Percentiles rank a stretch among this genome's conserved stretches.
Evolutionary conservation across 2,888 invertebrate species (phyloP).

Genomic region (Harmothoe impar): DNA sequence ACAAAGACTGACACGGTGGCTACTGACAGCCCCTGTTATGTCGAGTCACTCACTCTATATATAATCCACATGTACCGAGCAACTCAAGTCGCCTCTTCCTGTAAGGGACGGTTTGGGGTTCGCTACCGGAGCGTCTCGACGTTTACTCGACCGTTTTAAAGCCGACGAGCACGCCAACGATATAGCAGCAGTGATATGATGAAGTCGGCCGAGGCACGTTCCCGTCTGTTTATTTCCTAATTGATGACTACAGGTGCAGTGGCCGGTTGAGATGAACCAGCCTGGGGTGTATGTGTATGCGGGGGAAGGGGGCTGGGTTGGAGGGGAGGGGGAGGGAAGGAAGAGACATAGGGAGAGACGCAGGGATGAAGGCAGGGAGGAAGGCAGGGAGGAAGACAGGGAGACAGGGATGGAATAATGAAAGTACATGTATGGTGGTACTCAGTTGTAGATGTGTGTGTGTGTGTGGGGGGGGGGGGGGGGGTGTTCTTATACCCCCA

Average conservation of each 20-base stretch:
- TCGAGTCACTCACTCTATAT: too few species aligned
- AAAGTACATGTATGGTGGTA: too few species aligned
- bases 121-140: background rate
- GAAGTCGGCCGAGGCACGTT: constrained; percentile 16
- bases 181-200: constrained; percentile 49
- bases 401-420: too few species aligned
- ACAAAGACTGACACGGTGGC: too few species aligned
- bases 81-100: too few species aligned
- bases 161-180: constrained; percentile 32
- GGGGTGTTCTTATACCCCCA: background rate
- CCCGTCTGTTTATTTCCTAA: constrained; percentile 60
- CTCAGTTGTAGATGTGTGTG: background rate
- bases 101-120: background rate
- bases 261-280: constrained; percentile 4
- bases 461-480: background rate
- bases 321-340: too few species aligned
- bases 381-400: too few species aligned
- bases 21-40: too few species aligned
- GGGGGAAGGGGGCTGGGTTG: background rate
- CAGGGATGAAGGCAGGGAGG: too few species aligned
- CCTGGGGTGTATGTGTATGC: background rate
- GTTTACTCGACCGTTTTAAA: constrained; percentile 59
- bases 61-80: too few species aligned
- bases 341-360: too few species aligned
- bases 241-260: constrained; percentile 54